Conservation (phyloP, 92 coral and sea anemone genomes). For the Muricea muricata region DNA sequence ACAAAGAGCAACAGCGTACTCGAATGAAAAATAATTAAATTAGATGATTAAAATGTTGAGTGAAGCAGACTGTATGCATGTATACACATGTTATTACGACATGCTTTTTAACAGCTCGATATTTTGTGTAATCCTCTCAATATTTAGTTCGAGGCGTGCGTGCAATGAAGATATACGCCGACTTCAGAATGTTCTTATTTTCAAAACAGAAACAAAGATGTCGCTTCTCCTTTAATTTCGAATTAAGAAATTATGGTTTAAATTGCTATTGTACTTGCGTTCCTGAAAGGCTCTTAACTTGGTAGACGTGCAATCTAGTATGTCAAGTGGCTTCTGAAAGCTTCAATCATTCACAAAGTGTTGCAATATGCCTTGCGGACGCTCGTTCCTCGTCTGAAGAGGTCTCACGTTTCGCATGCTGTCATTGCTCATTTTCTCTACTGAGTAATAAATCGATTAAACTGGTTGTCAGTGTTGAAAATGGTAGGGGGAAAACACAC, state of each 20-base stretch:
- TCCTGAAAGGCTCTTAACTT: neutral
- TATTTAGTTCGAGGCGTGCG: neutral
- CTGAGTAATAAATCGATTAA: no score
- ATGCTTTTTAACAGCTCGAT: neutral
- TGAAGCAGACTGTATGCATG: neutral
- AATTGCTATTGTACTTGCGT: neutral
- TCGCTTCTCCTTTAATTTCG: neutral
- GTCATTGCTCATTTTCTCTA: neutral
- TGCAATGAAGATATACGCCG: neutral
- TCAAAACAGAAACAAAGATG: neutral
- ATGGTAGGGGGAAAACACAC: no score
- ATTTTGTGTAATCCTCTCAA: neutral
- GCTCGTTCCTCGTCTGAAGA: neutral
- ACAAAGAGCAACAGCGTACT: neutral
- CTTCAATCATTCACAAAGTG: neutral
- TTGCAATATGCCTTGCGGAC: neutral
- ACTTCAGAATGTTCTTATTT: neutral
- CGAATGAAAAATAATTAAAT: neutral
- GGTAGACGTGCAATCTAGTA: neutral
- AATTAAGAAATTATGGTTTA: neutral
- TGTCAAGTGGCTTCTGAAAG: conserved; percentile 2
- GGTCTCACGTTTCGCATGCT: neutral
- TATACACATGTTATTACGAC: neutral
- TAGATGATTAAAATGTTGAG: neutral
- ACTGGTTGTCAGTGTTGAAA: no score